These are phyloP conservation scores for Diorhabda sublineata DNA, from an alignment of 1,140 invertebrate genomes.

Conservation along the genomic window DNA sequence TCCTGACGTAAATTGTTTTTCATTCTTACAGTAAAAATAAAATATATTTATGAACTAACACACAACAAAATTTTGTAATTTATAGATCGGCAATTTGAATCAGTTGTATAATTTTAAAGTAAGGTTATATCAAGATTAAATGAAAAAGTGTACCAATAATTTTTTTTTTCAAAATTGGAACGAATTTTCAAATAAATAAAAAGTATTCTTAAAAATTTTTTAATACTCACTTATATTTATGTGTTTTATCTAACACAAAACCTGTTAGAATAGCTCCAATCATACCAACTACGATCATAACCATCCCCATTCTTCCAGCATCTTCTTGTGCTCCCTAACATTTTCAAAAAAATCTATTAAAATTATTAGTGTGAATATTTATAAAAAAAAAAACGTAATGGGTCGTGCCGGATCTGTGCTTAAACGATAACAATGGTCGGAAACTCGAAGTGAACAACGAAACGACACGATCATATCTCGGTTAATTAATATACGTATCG, in stretches of 20 bases:
- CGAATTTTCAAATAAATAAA: not conserved
- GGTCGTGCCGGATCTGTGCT: too few species aligned
- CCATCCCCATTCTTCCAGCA: slow-evolving; percentile 65
- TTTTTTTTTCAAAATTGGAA: not conserved
- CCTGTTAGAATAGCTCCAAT: slow-evolving; percentile 65
- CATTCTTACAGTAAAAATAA: too few species aligned
- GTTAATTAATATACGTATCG: too few species aligned
- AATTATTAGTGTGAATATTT: not conserved
- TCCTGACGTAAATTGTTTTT: too few species aligned
- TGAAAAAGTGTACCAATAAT: not conserved
- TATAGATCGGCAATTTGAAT: too few species aligned
- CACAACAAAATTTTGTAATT: too few species aligned
- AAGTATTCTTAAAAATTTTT: not conserved
- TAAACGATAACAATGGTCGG: too few species aligned
- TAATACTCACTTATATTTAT: slow-evolving; percentile 47
- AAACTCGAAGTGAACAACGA: too few species aligned
- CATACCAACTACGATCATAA: slow-evolving; percentile 66
- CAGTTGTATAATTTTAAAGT: too few species aligned
- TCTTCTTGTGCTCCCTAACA: slow-evolving; percentile 27
- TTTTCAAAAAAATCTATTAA: not conserved
- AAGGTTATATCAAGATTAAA: too few species aligned
- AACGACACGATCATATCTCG: too few species aligned
- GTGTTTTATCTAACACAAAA: slow-evolving; percentile 63
- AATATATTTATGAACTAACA: too few species aligned
- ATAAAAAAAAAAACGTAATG: not conserved